Base-by-base conservation (phyloP, 2,797 vertebrate species). In the Luscinia luscinia region DNA sequence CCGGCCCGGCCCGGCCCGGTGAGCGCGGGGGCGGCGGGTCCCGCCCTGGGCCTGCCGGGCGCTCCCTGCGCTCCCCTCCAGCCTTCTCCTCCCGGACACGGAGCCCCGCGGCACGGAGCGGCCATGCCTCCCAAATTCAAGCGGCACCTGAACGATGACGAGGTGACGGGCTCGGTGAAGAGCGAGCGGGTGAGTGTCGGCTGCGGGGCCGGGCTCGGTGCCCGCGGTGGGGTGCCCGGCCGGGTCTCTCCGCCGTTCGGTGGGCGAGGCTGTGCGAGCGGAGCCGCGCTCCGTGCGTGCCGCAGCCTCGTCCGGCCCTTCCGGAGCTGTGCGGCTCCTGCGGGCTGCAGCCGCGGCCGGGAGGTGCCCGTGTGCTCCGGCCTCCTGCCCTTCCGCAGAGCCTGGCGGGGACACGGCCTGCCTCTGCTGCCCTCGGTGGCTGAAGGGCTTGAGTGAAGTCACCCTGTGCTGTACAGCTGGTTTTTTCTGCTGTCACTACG, bases 41-140 rank as follows among this genome's bases (percentile, higher is more conserved):
- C 34, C 14, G 5, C 28, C 10, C n/a, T 14, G 27, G 28, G 24
- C 18, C 45, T 32, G 23, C 27, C 7, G 40, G 41, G 12, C 49
- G 15, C 30, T 73, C 45, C n/a, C 28, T 30, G 36, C 26, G 12
- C 4, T 27, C 11, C 43, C 6, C 16, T 20, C 20, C 7, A 67
- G 69, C 49, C 11, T n/a, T 49, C 38, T 62, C 3, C 15, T 49
- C 32, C 22, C 22, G 45, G 76, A 73, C 49, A 2, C 45, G 30
- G 20, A 81, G 48, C 55, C 38, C 57, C 59, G 11, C 66, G 4
- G 78, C 67, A 22, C 49, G 57, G 19, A 48, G 11, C 57, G 55
- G 94, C 91, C 93, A 99, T 99, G 99, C 99, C 99, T 94, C 99
- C 99, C 84, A 99, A 99, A 97, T 99, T 99, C 97, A 99, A 99